Percentiles rank a stretch among this genome's conserved stretches.
phyloP scores from a whole-genome alignment of 2,888 invertebrate genomes.

The Bimastos eiseni region DNA sequence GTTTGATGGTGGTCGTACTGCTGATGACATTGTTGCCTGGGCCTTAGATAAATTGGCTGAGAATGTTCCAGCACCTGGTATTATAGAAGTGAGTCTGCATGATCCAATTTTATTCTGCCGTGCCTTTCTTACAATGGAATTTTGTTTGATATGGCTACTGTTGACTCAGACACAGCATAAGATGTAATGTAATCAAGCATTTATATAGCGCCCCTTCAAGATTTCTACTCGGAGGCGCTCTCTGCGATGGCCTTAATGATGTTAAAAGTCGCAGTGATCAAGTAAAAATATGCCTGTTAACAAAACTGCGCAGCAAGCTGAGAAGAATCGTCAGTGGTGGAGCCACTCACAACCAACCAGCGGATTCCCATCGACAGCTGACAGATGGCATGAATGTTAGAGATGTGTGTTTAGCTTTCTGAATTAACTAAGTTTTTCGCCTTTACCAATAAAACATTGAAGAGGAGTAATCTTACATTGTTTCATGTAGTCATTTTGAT shows the following conservation, averaged over 20 bases:
- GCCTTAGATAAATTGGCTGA: slow-evolving; percentile 84
- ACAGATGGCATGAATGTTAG: too few species aligned
- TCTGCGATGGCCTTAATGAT: too few species aligned
- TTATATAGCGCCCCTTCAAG: too few species aligned
- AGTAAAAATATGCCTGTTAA: too few species aligned
- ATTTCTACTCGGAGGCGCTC: too few species aligned
- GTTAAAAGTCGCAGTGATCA: too few species aligned
- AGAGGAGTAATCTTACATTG: not conserved
- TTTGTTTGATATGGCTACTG: not conserved
- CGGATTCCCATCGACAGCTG: too few species aligned
- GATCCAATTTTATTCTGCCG: not conserved
- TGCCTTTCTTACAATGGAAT: not conserved
- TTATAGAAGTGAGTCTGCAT: slow-evolving; percentile 71
- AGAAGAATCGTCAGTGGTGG: too few species aligned
- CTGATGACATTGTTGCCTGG: slow-evolving; percentile 86
- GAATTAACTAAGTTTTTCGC: not conserved
- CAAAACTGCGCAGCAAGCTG: too few species aligned
- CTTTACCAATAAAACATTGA: not conserved
- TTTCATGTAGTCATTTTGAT: not conserved
- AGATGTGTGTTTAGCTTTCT: not conserved
- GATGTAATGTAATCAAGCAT: too few species aligned
- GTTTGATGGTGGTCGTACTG: slow-evolving; percentile 89
- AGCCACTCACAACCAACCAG: too few species aligned
- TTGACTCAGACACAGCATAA: not conserved
- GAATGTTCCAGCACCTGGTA: slow-evolving; percentile 86